Percentiles rank a stretch among this genome's conserved stretches.
These are phyloP conservation scores for Uropetala carovei DNA, from an alignment of 2,888 invertebrate species.

Conservation along the genomic window DNA sequence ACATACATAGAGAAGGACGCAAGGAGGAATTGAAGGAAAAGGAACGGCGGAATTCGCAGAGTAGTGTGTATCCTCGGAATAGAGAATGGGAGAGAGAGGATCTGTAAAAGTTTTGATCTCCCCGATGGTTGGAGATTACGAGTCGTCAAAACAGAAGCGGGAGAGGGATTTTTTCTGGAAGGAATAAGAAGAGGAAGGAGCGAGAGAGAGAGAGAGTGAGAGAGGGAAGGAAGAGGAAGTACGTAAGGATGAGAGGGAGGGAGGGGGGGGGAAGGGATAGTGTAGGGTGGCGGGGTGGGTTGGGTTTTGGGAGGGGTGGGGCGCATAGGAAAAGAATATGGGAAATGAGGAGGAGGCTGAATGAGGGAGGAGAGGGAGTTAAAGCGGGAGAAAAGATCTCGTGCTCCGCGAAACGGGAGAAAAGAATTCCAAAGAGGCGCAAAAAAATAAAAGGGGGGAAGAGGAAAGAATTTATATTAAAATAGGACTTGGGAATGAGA, in stretches of 20 bases:
- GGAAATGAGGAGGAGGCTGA: background rate
- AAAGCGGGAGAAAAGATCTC: background rate
- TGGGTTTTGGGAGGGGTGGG: background rate
- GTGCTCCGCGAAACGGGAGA: background rate
- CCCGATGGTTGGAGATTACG: too few relatives aligned
- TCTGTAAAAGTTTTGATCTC: background rate
- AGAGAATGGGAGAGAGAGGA: background rate
- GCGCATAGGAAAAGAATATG: background rate
- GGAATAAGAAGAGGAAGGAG: background rate
- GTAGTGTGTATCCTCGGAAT: background rate
- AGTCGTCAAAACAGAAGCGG: too few relatives aligned
- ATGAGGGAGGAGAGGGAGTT: background rate
- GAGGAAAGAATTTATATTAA: slow-evolving; percentile 27
- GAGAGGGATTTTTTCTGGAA: background rate
- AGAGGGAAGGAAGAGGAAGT: background rate
- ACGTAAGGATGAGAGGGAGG: background rate
- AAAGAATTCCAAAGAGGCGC: background rate
- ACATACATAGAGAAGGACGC: too few relatives aligned
- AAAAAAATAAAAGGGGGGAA: background rate
- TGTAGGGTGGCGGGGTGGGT: too few relatives aligned
- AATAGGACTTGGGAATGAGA: background rate
- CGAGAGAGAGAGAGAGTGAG: background rate
- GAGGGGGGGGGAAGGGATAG: too few relatives aligned
- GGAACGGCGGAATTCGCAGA: background rate
- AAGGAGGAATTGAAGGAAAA: background rate